Evolutionary conservation across 2,888 invertebrate species (phyloP).

Genomic region (Zaprionus bogoriensis): DNA sequence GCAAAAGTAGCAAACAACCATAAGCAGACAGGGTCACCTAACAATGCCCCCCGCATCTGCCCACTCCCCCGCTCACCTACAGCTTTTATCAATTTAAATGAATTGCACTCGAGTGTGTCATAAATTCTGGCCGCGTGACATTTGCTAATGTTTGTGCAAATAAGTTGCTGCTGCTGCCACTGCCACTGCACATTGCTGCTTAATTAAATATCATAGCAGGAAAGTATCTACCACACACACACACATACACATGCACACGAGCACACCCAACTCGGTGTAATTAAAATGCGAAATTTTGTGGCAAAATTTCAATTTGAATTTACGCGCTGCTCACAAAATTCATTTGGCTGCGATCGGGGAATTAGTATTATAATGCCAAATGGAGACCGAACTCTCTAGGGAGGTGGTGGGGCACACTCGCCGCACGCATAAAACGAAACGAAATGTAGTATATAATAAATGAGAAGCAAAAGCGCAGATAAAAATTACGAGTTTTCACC

Average conservation of each 20-base stretch:
- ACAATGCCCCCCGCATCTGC: slow-evolving; percentile 16
- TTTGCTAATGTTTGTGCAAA: slow-evolving; percentile 66
- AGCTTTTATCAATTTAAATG: slow-evolving; percentile 78
- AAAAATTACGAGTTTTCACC: slow-evolving; percentile 61
- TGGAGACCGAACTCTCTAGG: background rate
- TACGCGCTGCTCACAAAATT: slow-evolving; percentile 39
- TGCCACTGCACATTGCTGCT: slow-evolving; percentile 40
- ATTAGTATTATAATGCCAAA: slow-evolving; percentile 10
- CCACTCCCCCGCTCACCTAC: slow-evolving; percentile 20
- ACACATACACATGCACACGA: background rate
- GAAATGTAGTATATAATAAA: slow-evolving; percentile 18
- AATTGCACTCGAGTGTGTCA: slow-evolving; percentile 77
- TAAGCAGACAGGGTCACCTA: slow-evolving; percentile 7
- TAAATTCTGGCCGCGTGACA: slow-evolving; percentile 76
- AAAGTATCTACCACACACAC: slow-evolving; percentile 19
- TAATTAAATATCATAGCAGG: slow-evolving; percentile 64
- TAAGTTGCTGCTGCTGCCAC: no score
- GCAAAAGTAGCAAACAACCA: slow-evolving; percentile 47
- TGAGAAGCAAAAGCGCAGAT: slow-evolving; percentile 26
- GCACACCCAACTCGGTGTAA: slow-evolving; percentile 37
- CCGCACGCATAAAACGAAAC: slow-evolving; percentile 18
- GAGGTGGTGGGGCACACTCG: background rate
- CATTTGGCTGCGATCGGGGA: slow-evolving; percentile 33
- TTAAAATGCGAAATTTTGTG: slow-evolving; percentile 61
- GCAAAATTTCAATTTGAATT: slow-evolving; percentile 61